Evolutionary conservation across 2,113 vertebrate genomes (phyloP).

Genomic region (Benitochromis conjunctus): DNA sequence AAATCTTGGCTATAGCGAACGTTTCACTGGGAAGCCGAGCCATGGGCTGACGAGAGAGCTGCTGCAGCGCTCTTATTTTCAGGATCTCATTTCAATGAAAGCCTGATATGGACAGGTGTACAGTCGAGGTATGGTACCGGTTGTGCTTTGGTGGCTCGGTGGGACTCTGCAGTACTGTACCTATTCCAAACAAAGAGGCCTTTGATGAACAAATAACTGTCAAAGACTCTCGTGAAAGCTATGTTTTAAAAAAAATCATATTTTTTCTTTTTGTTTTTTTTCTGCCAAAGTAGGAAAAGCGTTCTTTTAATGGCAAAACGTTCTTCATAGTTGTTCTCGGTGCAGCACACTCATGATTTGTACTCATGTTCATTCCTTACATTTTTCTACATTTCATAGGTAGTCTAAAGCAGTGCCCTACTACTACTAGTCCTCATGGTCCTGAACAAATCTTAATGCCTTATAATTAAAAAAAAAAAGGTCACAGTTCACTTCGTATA

Average conservation of each 20-base stretch:
- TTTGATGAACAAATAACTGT: slow-evolving; percentile 69
- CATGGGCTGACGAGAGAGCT: slow-evolving; percentile 31
- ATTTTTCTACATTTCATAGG: slow-evolving; percentile 63
- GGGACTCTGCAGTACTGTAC: slow-evolving; percentile 53
- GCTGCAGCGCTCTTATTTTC: slow-evolving; percentile 16
- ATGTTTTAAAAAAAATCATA: not conserved
- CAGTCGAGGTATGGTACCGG: not conserved
- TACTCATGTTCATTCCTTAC: slow-evolving; percentile 44
- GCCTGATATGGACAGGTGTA: slow-evolving; percentile 44
- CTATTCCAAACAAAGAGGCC: slow-evolving; percentile 72
- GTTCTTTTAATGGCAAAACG: slow-evolving; percentile 41
- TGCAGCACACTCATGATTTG: slow-evolving; percentile 57
- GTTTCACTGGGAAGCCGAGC: slow-evolving; percentile 39
- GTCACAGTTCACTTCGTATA: slow-evolving; percentile 43
- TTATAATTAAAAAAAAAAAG: slow-evolving; percentile 49
- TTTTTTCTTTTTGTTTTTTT: not conserved
- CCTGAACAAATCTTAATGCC: slow-evolving; percentile 65
- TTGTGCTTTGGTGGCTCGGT: slow-evolving; percentile 35
- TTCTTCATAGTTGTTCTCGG: slow-evolving; percentile 41
- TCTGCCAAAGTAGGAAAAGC: slow-evolving; percentile 60
- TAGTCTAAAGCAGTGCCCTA: slow-evolving; percentile 26
- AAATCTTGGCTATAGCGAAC: slow-evolving; percentile 26
- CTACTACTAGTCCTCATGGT: slow-evolving; percentile 11
- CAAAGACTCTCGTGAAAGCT: slow-evolving; percentile 58
- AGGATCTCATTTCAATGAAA: not conserved